A percentile compares a stretch with the other conserved stretches of the same genome.
Conservation (phyloP, 2,888 invertebrate genomes). For the Diadromus collaris region DNA sequence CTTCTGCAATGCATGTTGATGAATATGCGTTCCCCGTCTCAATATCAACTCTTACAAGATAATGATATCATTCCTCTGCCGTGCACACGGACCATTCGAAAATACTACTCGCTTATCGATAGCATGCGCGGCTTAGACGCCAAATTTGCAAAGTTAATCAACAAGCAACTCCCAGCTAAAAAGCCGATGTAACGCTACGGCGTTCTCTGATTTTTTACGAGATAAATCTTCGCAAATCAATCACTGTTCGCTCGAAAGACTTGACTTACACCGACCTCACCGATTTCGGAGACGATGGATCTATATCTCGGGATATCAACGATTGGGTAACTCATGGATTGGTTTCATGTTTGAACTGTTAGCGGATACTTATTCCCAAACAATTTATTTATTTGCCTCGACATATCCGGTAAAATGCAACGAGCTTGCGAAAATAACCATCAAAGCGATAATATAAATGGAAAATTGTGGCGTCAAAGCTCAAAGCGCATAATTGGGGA, state of each 20-base stretch:
- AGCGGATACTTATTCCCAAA: conserved; percentile 1
- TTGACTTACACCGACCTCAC: conserved; percentile 19
- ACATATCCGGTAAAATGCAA: background rate
- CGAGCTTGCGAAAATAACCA: conserved; percentile 3
- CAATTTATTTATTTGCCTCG: background rate
- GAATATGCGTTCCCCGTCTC: conserved; percentile 5
- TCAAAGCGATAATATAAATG: conserved; percentile 14
- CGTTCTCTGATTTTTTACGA: conserved; percentile 5
- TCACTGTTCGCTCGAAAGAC: conserved; percentile 3
- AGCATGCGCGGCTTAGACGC: conserved; percentile 22
- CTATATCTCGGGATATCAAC: background rate
- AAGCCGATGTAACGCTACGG: conserved; percentile 28
- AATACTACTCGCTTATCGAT: conserved; percentile 26
- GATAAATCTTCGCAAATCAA: conserved; percentile 13
- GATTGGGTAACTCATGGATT: conserved; percentile 6
- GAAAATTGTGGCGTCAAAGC: conserved; percentile 44
- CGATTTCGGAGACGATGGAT: conserved; percentile 27
- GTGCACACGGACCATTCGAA: conserved; percentile 17
- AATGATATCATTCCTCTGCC: conserved; percentile 24
- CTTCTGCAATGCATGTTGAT: background rate
- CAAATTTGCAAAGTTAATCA: background rate
- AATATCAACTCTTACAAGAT: conserved; percentile 1
- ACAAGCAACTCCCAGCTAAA: background rate
- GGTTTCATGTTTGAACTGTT: background rate
- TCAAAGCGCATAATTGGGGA: conserved; percentile 43